Base-by-base conservation (phyloP, 2,888 invertebrate species). In the Cacoxenus indagator region DNA sequence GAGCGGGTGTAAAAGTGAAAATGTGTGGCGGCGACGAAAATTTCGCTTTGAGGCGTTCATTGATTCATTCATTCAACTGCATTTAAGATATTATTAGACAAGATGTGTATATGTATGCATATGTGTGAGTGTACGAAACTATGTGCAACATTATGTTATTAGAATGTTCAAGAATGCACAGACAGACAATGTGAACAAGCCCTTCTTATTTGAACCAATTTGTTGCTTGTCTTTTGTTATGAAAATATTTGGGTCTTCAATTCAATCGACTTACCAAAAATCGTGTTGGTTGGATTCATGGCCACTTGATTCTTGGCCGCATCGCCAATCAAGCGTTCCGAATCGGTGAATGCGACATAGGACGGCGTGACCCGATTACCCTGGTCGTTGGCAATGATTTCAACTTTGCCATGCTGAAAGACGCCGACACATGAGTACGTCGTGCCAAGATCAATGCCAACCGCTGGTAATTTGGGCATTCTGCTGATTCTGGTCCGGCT, bases 391-490 rank as follows among this genome's bases (percentile, higher is more conserved):
- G 94, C 94, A 78, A 95, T 93, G 81, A 95, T 94, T 87, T 95
- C 94, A 78, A 95, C 94, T 88, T 94, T 94, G 75, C 94, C 93
- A 89, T 95, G 94, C 89, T 95, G 94, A 91, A 96, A 96, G 75
- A 96, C 96, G 76, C 96, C 96, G 73, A 96, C 96, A 87, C 96
- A 96, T 66, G 96, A 97, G 89, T 96, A 97, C 70, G 96, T 97
- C 77, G 97, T 97, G 77, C 97, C 97, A 89, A 97, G 91, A 91
- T 97, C 97, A 90, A 87, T 86, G 81, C 87, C 86, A 83, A 86
- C 80, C 37, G 87, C 87, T 76, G 87, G 85, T 81, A 83, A 76
- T 74, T 84, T 87, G 75, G 85, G 87, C 95, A 87, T 87, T 24
- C 19, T 48, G 48, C 3, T 48, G 46, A 11, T 4, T n/a, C 22